Evolutionary conservation across 2,888 invertebrate species (phyloP).

Genomic region (Drosophila neotestacea): DNA sequence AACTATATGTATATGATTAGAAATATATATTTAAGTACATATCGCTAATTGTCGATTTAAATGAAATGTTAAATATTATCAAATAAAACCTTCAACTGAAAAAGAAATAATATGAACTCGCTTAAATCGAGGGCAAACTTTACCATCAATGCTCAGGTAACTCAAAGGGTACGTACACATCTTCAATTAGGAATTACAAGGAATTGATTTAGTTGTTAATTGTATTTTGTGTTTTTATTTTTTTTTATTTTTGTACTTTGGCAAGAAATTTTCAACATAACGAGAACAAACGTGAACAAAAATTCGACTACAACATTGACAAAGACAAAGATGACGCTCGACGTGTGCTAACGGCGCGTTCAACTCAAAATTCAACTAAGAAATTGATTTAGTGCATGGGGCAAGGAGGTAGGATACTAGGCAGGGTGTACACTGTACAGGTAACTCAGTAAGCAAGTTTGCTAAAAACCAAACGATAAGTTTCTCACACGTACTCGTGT

Average conservation of each 20-base stretch:
- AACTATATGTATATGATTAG: conserved; percentile 18
- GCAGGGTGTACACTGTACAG: conserved; percentile 61
- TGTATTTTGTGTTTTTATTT: conserved; percentile 25
- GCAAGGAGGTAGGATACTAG: conserved; percentile 33
- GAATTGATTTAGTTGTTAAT: conserved; percentile 70
- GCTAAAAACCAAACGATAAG: conserved; percentile 54
- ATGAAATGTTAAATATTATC: conserved; percentile 16
- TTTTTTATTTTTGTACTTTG: conserved; percentile 70
- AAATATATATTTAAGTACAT: conserved; percentile 21
- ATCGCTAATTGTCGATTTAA: conserved; percentile 20
- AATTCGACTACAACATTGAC: conserved; percentile 79
- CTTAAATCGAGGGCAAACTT: conserved; percentile 35
- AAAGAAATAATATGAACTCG: conserved; percentile 44
- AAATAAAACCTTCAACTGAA: conserved; percentile 37
- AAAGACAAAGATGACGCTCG: conserved; percentile 60
- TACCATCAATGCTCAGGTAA: conserved; percentile 58
- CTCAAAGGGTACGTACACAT: conserved; percentile 62
- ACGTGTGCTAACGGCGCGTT: conserved; percentile 21
- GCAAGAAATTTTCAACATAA: conserved; percentile 76
- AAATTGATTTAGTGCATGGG: conserved; percentile 76
- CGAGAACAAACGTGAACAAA: conserved; percentile 81
- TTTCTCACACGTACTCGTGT: conserved; percentile 6
- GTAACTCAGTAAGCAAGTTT: conserved; percentile 77
- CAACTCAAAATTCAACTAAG: conserved; percentile 78
- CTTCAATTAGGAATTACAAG: conserved; percentile 69